phyloP scores from a whole-genome alignment of 2,113 vertebrate genomes.

The Glaucidium brasilianum region DNA sequence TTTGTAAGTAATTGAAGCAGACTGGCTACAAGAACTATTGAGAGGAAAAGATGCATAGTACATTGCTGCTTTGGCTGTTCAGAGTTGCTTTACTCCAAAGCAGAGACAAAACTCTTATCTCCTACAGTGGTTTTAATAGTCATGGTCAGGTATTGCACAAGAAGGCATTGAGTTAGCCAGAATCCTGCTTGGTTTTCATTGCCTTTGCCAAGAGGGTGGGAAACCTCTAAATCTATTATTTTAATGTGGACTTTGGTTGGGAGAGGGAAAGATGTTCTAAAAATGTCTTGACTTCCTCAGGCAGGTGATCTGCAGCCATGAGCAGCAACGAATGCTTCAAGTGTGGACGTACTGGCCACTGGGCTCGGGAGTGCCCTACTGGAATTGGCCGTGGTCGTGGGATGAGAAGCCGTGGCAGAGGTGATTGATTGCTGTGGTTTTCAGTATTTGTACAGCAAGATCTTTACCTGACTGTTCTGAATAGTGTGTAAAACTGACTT shows the following conservation, averaged over 20 bases:
- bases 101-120: neutral
- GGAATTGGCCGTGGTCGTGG: slow-evolving; percentile 87
- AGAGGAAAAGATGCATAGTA: accelerated
- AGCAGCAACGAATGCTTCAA: slow-evolving; percentile 97
- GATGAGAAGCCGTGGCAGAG: slow-evolving; percentile 88
- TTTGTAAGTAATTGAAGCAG: neutral
- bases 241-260: neutral
- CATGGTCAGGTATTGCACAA: neutral
- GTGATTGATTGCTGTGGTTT: slow-evolving; percentile 14
- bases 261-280: neutral
- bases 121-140: neutral
- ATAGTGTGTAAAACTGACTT: neutral
- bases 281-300: neutral
- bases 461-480: neutral
- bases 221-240: neutral
- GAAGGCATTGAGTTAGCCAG: neutral
- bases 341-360: slow-evolving; percentile 94
- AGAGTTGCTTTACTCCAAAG: neutral
- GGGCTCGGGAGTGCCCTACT: slow-evolving; percentile 93
- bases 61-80: neutral
- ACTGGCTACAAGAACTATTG: neutral
- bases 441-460: neutral
- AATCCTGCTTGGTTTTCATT: neutral
- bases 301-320: slow-evolving; percentile 82
- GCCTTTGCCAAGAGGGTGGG: neutral